phyloP scores from a whole-genome alignment of 2,888 invertebrate genomes.

The Vanessa cardui region DNA sequence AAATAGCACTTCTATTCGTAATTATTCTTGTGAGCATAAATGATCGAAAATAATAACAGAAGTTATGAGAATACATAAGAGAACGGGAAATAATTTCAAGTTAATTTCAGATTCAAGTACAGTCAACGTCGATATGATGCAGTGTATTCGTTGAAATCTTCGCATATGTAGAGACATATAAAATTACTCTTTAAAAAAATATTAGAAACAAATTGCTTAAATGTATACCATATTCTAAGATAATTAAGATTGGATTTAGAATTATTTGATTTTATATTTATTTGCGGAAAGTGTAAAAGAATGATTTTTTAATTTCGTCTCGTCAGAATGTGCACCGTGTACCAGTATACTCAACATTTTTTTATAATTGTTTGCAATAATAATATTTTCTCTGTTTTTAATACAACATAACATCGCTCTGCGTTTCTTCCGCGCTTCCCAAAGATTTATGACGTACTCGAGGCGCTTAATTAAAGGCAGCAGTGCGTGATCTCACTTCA shows the following conservation, averaged over 20 bases:
- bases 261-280: too few relatives aligned
- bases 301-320: too few relatives aligned
- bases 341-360: too few relatives aligned
- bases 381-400: constrained; percentile 2
- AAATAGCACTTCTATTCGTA: constrained; percentile 35
- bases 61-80: constrained; percentile 31
- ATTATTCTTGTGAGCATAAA: constrained; percentile 40
- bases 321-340: too few relatives aligned
- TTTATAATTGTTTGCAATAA: not conserved
- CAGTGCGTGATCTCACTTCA: constrained; percentile 50
- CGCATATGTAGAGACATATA: too few relatives aligned
- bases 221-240: too few relatives aligned
- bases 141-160: too few relatives aligned
- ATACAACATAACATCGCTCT: constrained; percentile 11
- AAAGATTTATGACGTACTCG: constrained; percentile 50
- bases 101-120: constrained; percentile 8
- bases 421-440: constrained; percentile 35
- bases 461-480: constrained; percentile 53
- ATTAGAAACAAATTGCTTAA: too few relatives aligned
- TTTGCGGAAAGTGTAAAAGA: too few relatives aligned
- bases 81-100: constrained; percentile 23
- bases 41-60: constrained; percentile 38
- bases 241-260: too few relatives aligned
- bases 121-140: not conserved
- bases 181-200: too few relatives aligned